Percentiles rank a stretch among this genome's conserved stretches.
phyloP scores from a whole-genome alignment of 2,888 invertebrate genomes.

The Lithosia quadra region DNA sequence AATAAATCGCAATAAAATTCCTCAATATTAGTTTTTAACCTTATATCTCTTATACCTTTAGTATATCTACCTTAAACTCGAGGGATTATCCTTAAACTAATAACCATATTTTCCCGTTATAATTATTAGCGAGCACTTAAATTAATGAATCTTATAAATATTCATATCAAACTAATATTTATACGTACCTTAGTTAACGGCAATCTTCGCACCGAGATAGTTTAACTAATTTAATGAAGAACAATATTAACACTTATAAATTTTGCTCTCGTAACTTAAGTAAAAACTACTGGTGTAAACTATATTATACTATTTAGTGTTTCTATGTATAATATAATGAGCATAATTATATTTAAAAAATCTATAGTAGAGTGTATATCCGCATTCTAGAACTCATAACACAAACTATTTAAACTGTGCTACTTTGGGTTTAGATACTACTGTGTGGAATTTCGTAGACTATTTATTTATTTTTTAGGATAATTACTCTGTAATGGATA shows the following conservation, averaged over 20 bases:
- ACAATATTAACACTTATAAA: background rate
- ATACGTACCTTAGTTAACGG: background rate
- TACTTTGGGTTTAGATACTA: no score
- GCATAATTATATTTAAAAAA: no score
- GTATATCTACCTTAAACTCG: background rate
- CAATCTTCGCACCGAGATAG: background rate
- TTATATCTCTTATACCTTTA: no score
- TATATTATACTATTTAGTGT: no score
- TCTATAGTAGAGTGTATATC: no score
- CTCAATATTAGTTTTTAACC: no score
- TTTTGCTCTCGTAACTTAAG: background rate
- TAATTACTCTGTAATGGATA: no score
- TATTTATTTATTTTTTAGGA: background rate
- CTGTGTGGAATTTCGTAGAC: no score
- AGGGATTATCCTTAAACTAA: background rate
- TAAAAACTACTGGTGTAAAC: background rate
- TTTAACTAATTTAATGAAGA: background rate
- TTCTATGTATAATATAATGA: no score
- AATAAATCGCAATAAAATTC: no score
- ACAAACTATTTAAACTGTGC: no score
- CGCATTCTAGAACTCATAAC: no score
- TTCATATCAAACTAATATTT: background rate
- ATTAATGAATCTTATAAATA: constrained; percentile 6
- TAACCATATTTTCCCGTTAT: background rate
- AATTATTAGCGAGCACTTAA: background rate